Evolutionary conservation across 2,888 invertebrate species (phyloP).

Genomic region (Dynastes maya): DNA sequence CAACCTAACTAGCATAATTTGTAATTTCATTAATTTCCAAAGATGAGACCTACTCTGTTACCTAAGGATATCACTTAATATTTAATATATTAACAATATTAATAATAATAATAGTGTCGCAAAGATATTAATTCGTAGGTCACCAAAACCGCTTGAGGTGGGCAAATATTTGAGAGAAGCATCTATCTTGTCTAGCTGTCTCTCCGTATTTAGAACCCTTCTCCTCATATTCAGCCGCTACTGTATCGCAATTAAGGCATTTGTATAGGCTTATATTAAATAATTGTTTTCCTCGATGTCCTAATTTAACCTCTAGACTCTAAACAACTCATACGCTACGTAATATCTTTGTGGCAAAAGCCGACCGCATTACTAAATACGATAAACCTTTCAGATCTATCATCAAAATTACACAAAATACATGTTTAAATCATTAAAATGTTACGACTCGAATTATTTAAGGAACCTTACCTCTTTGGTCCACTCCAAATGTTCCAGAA

Average conservation of each 20-base stretch:
- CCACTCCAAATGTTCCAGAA: no score
- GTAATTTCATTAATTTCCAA: no score
- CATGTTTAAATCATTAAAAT: no score
- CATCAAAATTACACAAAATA: no score
- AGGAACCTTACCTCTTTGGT: no score
- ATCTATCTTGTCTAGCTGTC: neutral
- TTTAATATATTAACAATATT: neutral
- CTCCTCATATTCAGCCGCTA: neutral
- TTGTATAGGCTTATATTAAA: constrained; percentile 19
- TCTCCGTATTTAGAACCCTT: constrained; percentile 2
- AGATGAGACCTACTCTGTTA: neutral
- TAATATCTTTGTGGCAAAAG: neutral
- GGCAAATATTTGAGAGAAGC: neutral
- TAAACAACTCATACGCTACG: constrained; percentile 2
- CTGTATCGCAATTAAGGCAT: constrained; percentile 6
- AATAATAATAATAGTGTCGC: neutral
- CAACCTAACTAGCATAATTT: no score
- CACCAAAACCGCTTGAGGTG: constrained; percentile 8
- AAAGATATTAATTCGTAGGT: constrained; percentile 4
- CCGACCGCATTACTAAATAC: neutral
- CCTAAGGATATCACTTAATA: constrained; percentile 1
- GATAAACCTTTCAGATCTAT: neutral
- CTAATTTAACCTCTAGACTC: constrained; percentile 14
- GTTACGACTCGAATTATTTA: neutral
- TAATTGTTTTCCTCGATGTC: constrained; percentile 8